These are phyloP conservation scores for Lysandra coridon DNA, from an alignment of 2,888 invertebrate species.

Conservation along the genomic window DNA sequence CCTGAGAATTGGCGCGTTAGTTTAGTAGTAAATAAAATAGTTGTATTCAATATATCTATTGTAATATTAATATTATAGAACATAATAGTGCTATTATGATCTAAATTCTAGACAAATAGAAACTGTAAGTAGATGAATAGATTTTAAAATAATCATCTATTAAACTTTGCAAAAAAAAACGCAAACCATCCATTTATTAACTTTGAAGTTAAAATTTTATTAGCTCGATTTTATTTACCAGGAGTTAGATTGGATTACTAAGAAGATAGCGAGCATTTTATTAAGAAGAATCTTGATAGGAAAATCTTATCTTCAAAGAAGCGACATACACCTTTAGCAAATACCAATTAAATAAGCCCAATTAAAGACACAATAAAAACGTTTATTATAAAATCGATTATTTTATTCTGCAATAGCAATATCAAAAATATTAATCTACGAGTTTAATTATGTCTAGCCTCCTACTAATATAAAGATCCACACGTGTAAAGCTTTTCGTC, in stretches of 20 bases:
- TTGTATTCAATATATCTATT: too few relatives aligned
- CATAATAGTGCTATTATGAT: neutral
- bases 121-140: neutral
- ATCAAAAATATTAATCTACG: too few relatives aligned
- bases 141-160: neutral
- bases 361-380: too few relatives aligned
- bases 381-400: too few relatives aligned
- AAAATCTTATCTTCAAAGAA: neutral
- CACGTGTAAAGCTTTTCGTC: too few relatives aligned
- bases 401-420: too few relatives aligned
- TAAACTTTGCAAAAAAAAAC: neutral
- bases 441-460: too few relatives aligned
- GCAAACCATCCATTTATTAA: neutral
- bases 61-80: neutral
- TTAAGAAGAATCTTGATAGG: neutral
- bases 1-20: slow-evolving; percentile 15
- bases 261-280: too few relatives aligned
- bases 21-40: slow-evolving; percentile 2
- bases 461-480: too few relatives aligned
- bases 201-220: neutral
- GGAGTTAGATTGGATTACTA: too few relatives aligned
- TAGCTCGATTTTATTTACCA: neutral
- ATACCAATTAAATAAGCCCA: too few relatives aligned
- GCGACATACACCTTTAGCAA: neutral
- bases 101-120: neutral